phyloP scores from a whole-genome alignment of 2,888 invertebrate genomes.

The Dioctria rufipes region DNA sequence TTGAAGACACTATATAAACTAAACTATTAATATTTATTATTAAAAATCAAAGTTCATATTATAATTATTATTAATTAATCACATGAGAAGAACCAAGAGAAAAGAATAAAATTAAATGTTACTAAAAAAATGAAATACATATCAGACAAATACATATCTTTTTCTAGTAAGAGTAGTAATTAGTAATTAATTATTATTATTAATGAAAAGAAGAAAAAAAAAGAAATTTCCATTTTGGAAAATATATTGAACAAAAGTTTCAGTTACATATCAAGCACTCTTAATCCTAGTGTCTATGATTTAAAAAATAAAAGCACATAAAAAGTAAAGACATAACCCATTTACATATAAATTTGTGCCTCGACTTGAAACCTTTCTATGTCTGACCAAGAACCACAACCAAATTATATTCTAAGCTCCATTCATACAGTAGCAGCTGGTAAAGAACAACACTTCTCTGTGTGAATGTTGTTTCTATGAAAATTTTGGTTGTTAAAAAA shows the following conservation, averaged over 20 bases:
- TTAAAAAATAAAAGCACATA: background rate
- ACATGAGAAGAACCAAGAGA: background rate
- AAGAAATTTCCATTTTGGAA: no score
- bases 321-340: background rate
- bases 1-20: conserved; percentile 12
- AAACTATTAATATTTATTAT: conserved; percentile 20
- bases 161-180: background rate
- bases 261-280: background rate
- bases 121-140: conserved; percentile 16
- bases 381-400: conserved; percentile 22
- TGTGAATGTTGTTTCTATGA: background rate
- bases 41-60: conserved; percentile 9
- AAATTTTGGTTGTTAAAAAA: background rate
- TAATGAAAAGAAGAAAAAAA: no score
- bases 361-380: conserved; percentile 6
- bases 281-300: background rate
- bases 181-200: no score
- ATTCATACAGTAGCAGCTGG: background rate
- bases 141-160: conserved; percentile 35
- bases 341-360: conserved; percentile 2
- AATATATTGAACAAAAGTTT: no score
- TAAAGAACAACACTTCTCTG: background rate
- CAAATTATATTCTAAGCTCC: background rate
- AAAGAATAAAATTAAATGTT: conserved; percentile 1
- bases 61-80: background rate